phyloP scores from a whole-genome alignment of 2,797 vertebrate genomes.

The Acestrorhynchus altus region DNA sequence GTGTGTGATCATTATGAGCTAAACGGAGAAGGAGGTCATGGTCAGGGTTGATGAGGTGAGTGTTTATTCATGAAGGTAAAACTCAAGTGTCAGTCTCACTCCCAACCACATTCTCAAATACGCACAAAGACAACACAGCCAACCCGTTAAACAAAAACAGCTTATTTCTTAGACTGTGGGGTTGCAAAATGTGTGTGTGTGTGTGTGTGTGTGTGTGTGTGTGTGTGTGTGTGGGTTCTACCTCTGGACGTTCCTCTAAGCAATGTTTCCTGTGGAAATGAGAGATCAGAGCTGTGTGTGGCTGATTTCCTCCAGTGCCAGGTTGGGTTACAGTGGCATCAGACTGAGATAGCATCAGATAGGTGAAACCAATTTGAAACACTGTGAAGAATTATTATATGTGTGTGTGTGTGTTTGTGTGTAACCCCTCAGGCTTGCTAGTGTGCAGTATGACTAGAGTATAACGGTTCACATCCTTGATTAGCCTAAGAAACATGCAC shows the following conservation, averaged over 20 bases:
- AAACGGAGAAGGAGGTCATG: background rate
- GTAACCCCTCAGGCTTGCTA: constrained; percentile 61
- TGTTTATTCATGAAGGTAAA: background rate
- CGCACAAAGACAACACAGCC: background rate
- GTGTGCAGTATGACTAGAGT: background rate
- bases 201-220: background rate
- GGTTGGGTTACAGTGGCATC: constrained; percentile 69
- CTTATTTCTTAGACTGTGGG: constrained; percentile 10
- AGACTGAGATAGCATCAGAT: constrained; percentile 78
- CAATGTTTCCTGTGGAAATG: constrained; percentile 80
- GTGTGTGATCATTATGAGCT: background rate
- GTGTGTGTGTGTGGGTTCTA: constrained; percentile 10
- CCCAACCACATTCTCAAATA: background rate
- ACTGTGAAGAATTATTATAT: constrained; percentile 77
- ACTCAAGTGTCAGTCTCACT: background rate
- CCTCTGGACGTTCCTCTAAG: constrained; percentile 75
- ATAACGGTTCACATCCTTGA: constrained; percentile 7
- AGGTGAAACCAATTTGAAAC: constrained; percentile 61
- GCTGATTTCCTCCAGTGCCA: constrained; percentile 77
- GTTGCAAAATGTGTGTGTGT: too few relatives aligned
- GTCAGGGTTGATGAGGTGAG: background rate
- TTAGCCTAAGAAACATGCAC: background rate
- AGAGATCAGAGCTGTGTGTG: constrained; percentile 79
- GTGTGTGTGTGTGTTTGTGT: constrained; percentile 1
- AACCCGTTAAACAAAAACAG: constrained; percentile 2